Conservation (phyloP, 2,888 invertebrate species). For the Polydrusus tereticollis region DNA sequence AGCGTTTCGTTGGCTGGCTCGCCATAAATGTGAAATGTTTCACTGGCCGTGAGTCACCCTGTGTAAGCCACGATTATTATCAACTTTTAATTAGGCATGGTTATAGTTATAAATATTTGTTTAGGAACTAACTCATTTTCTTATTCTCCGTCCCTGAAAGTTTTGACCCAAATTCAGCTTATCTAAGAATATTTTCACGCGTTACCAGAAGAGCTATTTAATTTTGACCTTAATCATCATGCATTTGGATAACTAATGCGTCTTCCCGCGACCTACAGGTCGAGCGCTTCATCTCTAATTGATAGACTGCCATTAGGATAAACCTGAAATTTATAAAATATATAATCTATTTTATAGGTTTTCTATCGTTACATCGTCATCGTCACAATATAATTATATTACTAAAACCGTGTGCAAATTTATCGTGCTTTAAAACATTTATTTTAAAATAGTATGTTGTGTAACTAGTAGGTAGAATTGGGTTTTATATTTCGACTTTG, state of each 20-base stretch:
- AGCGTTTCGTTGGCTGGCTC: too few relatives aligned
- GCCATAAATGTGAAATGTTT: too few relatives aligned
- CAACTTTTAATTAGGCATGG: too few relatives aligned
- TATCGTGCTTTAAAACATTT: not conserved
- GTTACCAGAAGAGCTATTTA: constrained; percentile 18
- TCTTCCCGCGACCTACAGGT: constrained; percentile 57
- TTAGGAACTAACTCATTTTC: too few relatives aligned
- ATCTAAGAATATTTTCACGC: constrained; percentile 14
- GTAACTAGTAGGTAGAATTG: too few relatives aligned
- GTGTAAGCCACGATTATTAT: too few relatives aligned
- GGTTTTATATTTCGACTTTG: too few relatives aligned
- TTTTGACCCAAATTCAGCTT: constrained; percentile 3
- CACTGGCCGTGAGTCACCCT: too few relatives aligned
- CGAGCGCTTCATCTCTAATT: constrained; percentile 54
- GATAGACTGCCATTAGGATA: constrained; percentile 56
- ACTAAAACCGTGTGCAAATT: not conserved
- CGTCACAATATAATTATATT: not conserved
- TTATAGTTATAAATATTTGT: too few relatives aligned
- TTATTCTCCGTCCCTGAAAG: constrained; percentile 26
- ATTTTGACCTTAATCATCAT: constrained; percentile 49
- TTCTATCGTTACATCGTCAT: not conserved
- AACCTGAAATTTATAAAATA: constrained; percentile 43
- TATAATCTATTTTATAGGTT: constrained; percentile 5
- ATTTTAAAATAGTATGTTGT: too few relatives aligned
- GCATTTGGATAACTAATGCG: constrained; percentile 54